Percentiles rank a stretch among this genome's conserved stretches.
These are phyloP conservation scores for Psilopsiagon aymara DNA, from an alignment of 2,113 vertebrate genomes.

Conservation along the genomic window DNA sequence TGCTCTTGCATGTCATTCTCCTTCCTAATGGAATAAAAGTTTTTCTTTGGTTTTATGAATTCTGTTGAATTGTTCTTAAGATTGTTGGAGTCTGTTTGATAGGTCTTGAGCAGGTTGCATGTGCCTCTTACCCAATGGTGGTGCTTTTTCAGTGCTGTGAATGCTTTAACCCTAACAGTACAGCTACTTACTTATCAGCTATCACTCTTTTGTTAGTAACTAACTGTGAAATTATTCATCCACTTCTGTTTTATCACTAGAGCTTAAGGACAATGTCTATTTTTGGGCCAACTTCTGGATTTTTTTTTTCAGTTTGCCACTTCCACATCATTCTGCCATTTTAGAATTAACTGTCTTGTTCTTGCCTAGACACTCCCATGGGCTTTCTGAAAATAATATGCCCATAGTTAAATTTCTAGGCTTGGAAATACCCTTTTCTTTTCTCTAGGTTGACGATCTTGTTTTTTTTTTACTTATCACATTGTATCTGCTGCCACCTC, in stretches of 20 bases:
- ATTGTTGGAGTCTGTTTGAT: not conserved
- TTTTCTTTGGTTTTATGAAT: not conserved
- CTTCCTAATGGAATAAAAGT: not conserved
- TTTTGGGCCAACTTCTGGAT: not conserved
- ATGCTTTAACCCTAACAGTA: not conserved
- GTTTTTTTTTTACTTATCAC: not conserved
- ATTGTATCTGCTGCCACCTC: not conserved
- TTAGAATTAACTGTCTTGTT: not conserved
- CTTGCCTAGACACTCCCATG: not conserved
- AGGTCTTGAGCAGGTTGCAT: not conserved
- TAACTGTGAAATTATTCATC: not conserved
- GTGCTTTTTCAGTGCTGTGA: not conserved
- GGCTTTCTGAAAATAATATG: not conserved
- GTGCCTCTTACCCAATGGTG: not conserved
- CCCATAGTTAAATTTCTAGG: not conserved
- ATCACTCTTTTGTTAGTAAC: not conserved
- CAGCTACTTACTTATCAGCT: not conserved
- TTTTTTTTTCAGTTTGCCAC: not conserved
- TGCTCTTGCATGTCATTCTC: not conserved
- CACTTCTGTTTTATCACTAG: not conserved
- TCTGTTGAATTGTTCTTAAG: not conserved
- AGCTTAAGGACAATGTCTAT: not conserved
- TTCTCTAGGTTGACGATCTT: not conserved
- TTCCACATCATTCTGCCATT: not conserved
- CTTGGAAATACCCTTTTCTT: not conserved